Conservation (phyloP, 1,140 invertebrate genomes). For the Sarcophaga bullata region DNA sequence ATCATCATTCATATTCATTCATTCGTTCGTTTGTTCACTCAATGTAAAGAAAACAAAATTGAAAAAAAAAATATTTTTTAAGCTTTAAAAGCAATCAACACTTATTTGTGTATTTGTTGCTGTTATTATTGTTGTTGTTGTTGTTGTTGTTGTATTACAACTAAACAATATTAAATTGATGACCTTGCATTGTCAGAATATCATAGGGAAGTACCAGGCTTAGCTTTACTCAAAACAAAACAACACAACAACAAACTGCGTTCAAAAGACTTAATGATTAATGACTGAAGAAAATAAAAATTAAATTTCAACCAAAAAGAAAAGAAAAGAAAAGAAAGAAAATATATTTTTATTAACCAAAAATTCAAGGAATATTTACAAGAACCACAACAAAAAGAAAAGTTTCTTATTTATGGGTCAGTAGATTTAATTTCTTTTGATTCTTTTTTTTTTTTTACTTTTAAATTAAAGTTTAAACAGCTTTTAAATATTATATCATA, state of each 20-base stretch:
- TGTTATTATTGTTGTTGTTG: too few relatives aligned
- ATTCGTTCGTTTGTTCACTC: too few relatives aligned
- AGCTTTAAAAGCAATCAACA: conserved; percentile 4
- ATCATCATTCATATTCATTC: too few relatives aligned
- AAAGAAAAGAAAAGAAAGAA: background rate
- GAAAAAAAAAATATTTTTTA: background rate
- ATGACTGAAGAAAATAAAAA: background rate
- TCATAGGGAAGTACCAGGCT: background rate
- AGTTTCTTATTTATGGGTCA: background rate
- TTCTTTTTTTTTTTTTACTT: background rate
- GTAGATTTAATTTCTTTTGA: background rate
- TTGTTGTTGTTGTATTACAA: too few relatives aligned
- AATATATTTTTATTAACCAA: background rate
- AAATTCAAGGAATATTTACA: background rate
- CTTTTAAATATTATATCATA: background rate
- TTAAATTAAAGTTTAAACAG: background rate
- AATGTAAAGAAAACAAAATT: background rate
- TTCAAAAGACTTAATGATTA: background rate
- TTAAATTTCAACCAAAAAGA: background rate
- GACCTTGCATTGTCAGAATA: background rate
- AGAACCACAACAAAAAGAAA: too few relatives aligned
- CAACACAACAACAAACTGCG: background rate
- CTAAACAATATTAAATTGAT: background rate
- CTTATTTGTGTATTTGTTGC: background rate
- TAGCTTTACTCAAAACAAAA: background rate